A percentile compares a stretch with the other conserved stretches of the same genome.
Conservation (phyloP, 1,140 invertebrate species). For the Drosophila repleta region DNA sequence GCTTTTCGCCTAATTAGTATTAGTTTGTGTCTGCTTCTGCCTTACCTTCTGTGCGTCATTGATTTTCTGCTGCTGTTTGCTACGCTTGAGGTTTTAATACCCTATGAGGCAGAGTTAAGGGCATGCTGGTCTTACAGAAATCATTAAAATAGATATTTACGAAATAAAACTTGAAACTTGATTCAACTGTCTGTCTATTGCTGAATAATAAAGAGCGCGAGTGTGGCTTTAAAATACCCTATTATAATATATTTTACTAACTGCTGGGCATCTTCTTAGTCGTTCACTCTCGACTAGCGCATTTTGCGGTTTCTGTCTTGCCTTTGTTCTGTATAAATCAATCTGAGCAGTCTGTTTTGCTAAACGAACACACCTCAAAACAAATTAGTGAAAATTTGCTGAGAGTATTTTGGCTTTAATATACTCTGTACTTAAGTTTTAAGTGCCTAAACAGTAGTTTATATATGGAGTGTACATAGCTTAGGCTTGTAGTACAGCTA, state of each 20-base stretch:
- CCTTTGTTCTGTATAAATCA: constrained; percentile 11
- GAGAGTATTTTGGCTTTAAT: background rate
- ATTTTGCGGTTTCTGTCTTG: background rate
- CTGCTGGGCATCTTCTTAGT: background rate
- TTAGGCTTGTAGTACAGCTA: no score
- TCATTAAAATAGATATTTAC: no score
- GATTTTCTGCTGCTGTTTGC: constrained; percentile 24
- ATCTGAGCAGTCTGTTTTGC: constrained; percentile 8
- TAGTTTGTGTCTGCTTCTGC: constrained; percentile 25
- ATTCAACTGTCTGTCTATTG: no score
- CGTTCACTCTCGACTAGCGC: background rate
- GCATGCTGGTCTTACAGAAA: background rate
- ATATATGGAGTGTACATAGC: background rate
- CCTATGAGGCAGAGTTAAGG: background rate
- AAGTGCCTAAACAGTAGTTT: background rate
- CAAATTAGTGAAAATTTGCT: background rate
- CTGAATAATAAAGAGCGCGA: no score
- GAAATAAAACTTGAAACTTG: no score
- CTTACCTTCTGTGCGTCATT: constrained; percentile 36
- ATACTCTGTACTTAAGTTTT: background rate
- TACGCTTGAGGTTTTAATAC: constrained; percentile 26
- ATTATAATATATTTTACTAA: no score
- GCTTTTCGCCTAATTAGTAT: constrained; percentile 66
- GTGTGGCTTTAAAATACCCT: no score
- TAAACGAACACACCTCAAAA: constrained; percentile 11